These are phyloP conservation scores for Melieria crassipennis DNA, from an alignment of 2,888 invertebrate species.

Conservation along the genomic window DNA sequence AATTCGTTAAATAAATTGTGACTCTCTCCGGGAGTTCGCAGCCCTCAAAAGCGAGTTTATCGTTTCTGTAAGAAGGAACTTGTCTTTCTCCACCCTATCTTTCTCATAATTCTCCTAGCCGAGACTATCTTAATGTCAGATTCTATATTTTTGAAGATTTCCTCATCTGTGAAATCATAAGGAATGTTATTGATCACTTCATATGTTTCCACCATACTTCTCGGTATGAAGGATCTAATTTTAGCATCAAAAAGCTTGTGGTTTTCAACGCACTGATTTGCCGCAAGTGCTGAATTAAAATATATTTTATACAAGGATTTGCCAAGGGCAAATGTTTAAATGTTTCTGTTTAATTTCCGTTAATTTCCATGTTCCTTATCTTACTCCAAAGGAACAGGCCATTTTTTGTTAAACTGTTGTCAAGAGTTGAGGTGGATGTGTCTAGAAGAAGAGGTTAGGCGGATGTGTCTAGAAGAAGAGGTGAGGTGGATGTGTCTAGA, in stretches of 20 bases:
- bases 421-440: no score
- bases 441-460: no score
- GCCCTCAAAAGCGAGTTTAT: not conserved
- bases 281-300: no score
- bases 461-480: no score
- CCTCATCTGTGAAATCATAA: not conserved
- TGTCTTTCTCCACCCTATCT: not conserved
- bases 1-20: not conserved
- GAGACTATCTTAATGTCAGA: not conserved
- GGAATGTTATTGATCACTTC: not conserved
- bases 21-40: not conserved
- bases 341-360: no score
- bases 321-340: no score
- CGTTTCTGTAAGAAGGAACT: not conserved
- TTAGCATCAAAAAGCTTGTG: not conserved
- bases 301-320: no score
- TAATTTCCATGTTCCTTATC: no score
- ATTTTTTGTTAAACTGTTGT: no score
- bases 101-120: not conserved
- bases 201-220: not conserved
- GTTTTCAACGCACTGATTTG: not conserved
- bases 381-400: no score
- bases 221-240: not conserved
- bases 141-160: not conserved
- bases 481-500: no score